Evolutionary conservation across 2,797 vertebrate species (phyloP).

Genomic region (Botia kubotai): DNA sequence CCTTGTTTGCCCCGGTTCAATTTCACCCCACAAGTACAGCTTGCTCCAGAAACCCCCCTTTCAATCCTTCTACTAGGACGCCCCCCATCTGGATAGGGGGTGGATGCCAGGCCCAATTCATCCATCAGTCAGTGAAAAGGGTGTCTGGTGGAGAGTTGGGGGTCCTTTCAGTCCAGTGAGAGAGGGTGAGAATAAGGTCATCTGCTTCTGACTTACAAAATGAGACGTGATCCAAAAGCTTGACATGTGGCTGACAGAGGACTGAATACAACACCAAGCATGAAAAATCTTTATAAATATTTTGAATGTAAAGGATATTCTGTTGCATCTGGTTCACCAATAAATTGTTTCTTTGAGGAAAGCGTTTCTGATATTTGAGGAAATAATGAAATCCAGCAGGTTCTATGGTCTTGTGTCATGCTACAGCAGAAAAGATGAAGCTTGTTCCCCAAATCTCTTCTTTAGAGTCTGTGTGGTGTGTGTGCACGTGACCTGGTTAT

Average conservation of each 20-base stretch:
- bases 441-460: not conserved
- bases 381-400: constrained; percentile 37
- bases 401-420: not conserved
- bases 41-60: not conserved
- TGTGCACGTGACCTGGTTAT: not conserved
- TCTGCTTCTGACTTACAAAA: constrained; percentile 49
- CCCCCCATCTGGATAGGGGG: constrained; percentile 26
- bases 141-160: constrained; percentile 35
- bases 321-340: constrained; percentile 38
- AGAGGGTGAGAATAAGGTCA: constrained; percentile 48
- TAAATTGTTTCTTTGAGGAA: constrained; percentile 30
- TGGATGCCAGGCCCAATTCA: constrained; percentile 47
- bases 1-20: constrained; percentile 58
- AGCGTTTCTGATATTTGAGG: constrained; percentile 40
- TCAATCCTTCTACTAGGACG: constrained; percentile 19
- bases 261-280: constrained; percentile 33
- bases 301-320: constrained; percentile 38
- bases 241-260: constrained; percentile 46
- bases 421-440: constrained; percentile 10
- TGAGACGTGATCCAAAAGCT: constrained; percentile 48
- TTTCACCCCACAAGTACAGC: constrained; percentile 53
- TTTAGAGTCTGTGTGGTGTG: not conserved
- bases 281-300: constrained; percentile 38
- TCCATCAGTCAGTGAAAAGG: constrained; percentile 49
- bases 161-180: constrained; percentile 49